Percentiles rank a stretch among this genome's conserved stretches.
These are phyloP conservation scores for Nibea coibor DNA, from an alignment of 2,113 vertebrate species.

Conservation along the genomic window DNA sequence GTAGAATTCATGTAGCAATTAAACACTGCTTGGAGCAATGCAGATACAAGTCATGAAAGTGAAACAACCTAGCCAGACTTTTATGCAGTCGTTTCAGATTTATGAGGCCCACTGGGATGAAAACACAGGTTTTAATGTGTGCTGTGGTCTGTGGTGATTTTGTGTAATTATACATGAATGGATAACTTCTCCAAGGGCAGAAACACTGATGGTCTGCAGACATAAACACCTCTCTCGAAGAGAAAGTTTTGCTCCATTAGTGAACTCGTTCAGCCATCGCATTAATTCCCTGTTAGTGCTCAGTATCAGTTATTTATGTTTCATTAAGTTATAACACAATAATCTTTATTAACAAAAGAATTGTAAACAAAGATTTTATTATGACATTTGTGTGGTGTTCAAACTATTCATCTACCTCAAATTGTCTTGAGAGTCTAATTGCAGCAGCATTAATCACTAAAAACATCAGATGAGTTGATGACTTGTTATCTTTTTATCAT, in stretches of 20 bases:
- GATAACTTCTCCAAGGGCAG: neutral
- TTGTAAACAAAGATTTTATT: neutral
- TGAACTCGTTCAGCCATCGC: neutral
- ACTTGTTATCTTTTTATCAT: neutral
- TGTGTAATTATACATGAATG: constrained; percentile 19
- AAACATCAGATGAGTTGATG: neutral
- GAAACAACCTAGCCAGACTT: neutral
- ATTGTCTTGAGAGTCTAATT: neutral
- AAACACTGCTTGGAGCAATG: neutral
- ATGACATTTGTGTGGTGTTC: too few relatives aligned
- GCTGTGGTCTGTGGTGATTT: neutral
- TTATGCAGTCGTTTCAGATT: neutral
- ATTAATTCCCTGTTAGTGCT: neutral
- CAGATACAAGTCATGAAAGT: neutral
- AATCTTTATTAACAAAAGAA: neutral
- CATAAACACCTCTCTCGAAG: neutral
- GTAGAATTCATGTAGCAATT: neutral
- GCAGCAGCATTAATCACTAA: neutral
- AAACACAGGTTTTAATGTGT: constrained; percentile 10
- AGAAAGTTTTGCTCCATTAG: neutral
- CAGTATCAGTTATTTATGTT: neutral
- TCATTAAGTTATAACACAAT: neutral
- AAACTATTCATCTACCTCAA: neutral
- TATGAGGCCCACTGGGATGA: neutral
- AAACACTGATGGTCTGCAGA: neutral